phyloP scores from a whole-genome alignment of 2,888 invertebrate species.

The Sericinus montela region DNA sequence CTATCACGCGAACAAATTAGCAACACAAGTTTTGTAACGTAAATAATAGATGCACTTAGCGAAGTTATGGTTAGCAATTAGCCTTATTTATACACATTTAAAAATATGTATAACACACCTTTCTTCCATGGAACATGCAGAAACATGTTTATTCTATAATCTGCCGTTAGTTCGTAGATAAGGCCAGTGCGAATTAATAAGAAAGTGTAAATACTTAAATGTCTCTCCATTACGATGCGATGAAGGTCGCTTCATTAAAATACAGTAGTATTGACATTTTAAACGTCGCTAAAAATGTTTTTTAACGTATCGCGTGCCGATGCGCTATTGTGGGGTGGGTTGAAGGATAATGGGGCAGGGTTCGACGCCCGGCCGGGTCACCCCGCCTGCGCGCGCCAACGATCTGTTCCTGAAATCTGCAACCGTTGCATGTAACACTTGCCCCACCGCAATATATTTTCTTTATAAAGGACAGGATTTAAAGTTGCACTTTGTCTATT shows the following conservation, averaged over 20 bases:
- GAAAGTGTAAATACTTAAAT: not conserved
- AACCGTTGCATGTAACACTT: not conserved
- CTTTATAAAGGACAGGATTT: too few relatives aligned
- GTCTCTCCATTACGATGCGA: not conserved
- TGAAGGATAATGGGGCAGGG: slow-evolving; percentile 17
- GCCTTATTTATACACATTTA: too few relatives aligned
- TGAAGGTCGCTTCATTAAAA: slow-evolving; percentile 14
- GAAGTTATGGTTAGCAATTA: too few relatives aligned
- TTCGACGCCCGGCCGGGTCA: slow-evolving; percentile 23
- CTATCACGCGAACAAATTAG: too few relatives aligned
- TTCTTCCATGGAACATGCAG: not conserved
- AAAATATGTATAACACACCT: too few relatives aligned
- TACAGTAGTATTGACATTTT: slow-evolving; percentile 20
- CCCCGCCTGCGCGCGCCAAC: slow-evolving; percentile 1
- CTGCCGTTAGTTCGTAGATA: not conserved
- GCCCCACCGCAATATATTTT: too few relatives aligned
- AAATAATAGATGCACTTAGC: too few relatives aligned
- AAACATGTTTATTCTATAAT: not conserved
- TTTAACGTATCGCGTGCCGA: slow-evolving; percentile 22
- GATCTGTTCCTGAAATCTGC: too few relatives aligned
- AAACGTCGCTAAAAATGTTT: slow-evolving; percentile 17
- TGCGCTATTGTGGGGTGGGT: slow-evolving; percentile 15
- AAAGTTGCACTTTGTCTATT: too few relatives aligned
- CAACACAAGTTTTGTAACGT: too few relatives aligned
- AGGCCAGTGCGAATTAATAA: not conserved